These are phyloP conservation scores for Chorisops tibialis DNA, from an alignment of 2,888 invertebrate species.

Conservation along the genomic window DNA sequence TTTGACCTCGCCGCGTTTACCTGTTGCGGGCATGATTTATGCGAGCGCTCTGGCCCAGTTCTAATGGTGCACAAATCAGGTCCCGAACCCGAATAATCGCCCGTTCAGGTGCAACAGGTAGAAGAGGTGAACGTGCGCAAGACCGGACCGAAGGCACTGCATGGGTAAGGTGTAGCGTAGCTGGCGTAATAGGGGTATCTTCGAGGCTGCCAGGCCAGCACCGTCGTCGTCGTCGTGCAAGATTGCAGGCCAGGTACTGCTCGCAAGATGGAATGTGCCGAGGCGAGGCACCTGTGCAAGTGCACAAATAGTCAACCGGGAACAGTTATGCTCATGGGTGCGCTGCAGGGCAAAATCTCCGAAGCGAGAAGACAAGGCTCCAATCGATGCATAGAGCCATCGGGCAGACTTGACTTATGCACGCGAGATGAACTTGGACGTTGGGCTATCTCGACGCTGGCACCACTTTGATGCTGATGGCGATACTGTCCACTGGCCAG, in stretches of 20 bases:
- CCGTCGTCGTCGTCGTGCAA: too few relatives aligned
- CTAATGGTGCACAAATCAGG: constrained; percentile 23
- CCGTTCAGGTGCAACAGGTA: constrained; percentile 15
- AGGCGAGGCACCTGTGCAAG: constrained; percentile 10
- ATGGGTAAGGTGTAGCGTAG: too few relatives aligned
- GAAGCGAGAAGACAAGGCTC: too few relatives aligned
- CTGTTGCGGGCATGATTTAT: constrained; percentile 28
- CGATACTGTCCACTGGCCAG: not conserved
- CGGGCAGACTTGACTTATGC: not conserved
- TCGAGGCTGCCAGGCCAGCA: too few relatives aligned
- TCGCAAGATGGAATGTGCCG: not conserved
- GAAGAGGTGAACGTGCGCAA: constrained; percentile 7
- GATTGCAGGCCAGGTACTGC: too few relatives aligned
- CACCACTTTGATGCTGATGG: too few relatives aligned
- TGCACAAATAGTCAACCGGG: not conserved
- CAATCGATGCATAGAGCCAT: not conserved
- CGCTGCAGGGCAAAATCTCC: not conserved
- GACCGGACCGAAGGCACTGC: too few relatives aligned
- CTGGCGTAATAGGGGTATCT: too few relatives aligned
- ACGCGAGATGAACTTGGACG: not conserved
- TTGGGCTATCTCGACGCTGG: too few relatives aligned
- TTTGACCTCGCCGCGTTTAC: constrained; percentile 26
- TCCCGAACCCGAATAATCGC: too few relatives aligned
- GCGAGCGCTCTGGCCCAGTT: constrained; percentile 25
- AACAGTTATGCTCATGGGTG: not conserved